Conservation (phyloP, 2,797 vertebrate genomes). For the Thripadectes ignobilis region DNA sequence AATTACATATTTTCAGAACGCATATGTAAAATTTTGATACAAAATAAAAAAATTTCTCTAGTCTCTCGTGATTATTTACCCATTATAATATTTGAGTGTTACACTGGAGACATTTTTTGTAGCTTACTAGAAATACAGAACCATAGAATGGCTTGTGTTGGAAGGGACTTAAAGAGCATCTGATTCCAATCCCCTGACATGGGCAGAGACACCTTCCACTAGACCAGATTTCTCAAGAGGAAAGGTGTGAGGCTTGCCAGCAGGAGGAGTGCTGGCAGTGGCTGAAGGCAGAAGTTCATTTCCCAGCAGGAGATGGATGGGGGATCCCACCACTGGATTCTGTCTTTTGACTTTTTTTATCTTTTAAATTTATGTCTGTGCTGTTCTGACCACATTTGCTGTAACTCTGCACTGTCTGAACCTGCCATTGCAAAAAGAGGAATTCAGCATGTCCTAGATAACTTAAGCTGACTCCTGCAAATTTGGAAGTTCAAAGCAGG, state of each 20-base stretch:
- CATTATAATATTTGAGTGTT: background rate
- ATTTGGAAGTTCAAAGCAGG: background rate
- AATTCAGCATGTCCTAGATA: background rate
- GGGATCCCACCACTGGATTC: background rate
- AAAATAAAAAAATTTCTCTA: conserved; percentile 43
- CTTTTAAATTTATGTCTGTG: background rate
- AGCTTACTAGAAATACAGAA: background rate
- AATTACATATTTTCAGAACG: conserved; percentile 54
- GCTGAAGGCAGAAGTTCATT: background rate
- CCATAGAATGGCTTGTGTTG: background rate
- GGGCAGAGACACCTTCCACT: background rate
- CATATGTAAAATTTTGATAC: conserved; percentile 65
- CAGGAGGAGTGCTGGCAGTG: too few relatives aligned
- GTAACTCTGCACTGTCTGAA: background rate
- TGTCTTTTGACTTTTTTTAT: background rate
- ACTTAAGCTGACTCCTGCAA: background rate
- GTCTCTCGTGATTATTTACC: background rate
- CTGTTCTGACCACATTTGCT: background rate
- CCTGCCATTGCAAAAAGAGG: background rate
- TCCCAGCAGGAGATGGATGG: background rate
- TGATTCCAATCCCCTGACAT: rapidly evolving
- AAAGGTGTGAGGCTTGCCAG: background rate
- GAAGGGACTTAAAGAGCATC: background rate
- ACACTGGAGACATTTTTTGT: background rate
- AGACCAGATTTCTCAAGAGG: background rate